Evolutionary conservation across 2,888 invertebrate genomes (phyloP).

Genomic region (Melikaiella ostensackeni): DNA sequence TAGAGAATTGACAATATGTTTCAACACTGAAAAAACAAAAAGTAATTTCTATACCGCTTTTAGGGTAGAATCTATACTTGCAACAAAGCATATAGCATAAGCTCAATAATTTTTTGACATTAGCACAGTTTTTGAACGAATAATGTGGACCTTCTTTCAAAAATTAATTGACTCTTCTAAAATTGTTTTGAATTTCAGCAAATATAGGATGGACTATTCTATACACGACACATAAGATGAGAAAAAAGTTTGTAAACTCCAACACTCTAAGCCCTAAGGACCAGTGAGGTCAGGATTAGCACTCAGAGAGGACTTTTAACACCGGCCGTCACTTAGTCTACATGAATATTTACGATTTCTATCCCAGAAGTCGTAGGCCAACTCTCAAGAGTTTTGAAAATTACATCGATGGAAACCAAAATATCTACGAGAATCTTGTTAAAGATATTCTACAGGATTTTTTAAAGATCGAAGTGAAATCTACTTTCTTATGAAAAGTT

Average conservation of each 20-base stretch:
- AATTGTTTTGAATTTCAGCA: not conserved
- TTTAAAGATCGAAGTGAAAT: too few species aligned
- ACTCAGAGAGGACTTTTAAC: conserved; percentile 50
- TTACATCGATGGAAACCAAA: not conserved
- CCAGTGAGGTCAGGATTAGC: not conserved
- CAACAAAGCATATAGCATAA: too few species aligned
- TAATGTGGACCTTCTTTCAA: not conserved
- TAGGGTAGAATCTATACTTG: too few species aligned
- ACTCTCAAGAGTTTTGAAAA: conserved; percentile 1
- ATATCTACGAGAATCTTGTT: not conserved
- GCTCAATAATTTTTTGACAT: not conserved
- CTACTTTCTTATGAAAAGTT: too few species aligned
- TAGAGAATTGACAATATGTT: too few species aligned
- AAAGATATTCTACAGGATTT: too few species aligned
- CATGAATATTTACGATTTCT: conserved; percentile 61
- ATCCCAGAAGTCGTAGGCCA: not conserved
- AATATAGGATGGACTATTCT: not conserved
- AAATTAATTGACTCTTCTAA: not conserved
- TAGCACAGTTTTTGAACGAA: too few species aligned
- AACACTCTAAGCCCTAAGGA: not conserved
- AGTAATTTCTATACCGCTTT: too few species aligned
- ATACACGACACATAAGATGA: conserved; percentile 1
- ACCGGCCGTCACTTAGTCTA: conserved; percentile 54
- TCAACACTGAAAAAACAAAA: too few species aligned
- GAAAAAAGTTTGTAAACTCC: conserved; percentile 10